Conservation (phyloP, 2,888 invertebrate species). For the Xanthia togata region DNA sequence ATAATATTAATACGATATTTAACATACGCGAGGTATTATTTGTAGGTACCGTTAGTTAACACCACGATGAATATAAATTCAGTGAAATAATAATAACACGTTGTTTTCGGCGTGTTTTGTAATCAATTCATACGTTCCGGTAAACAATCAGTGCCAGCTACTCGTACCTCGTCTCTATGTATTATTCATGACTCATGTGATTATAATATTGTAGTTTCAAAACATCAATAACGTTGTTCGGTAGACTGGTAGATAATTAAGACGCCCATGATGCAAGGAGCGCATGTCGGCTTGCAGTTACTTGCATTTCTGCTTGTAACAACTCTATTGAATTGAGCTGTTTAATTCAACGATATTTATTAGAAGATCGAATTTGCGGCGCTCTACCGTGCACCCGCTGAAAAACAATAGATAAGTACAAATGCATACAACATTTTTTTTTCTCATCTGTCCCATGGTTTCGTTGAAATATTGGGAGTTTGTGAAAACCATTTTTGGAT, state of each 20-base stretch:
- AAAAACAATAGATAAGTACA: background rate
- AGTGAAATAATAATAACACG: constrained; percentile 46
- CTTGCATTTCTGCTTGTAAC: constrained; percentile 22
- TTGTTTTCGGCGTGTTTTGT: constrained; percentile 46
- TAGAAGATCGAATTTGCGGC: background rate
- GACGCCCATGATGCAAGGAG: constrained; percentile 25
- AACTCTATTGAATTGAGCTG: background rate
- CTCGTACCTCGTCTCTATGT: constrained; percentile 13
- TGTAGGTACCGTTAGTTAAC: constrained; percentile 59
- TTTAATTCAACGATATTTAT: background rate
- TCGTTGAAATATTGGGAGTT: too few species aligned
- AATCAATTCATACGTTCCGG: constrained; percentile 49
- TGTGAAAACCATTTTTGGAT: too few species aligned
- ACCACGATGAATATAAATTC: constrained; percentile 42
- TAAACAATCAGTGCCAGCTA: constrained; percentile 20
- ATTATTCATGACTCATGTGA: constrained; percentile 56
- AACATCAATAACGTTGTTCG: constrained; percentile 36
- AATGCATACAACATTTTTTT: too few species aligned
- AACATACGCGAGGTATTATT: constrained; percentile 37
- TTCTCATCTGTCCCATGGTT: too few species aligned
- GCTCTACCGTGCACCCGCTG: constrained; percentile 1
- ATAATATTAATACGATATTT: constrained; percentile 39
- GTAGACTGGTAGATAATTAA: constrained; percentile 20
- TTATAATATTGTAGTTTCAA: constrained; percentile 43
- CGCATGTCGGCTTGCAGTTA: constrained; percentile 15